Base-by-base conservation (phyloP, 1,140 invertebrate species). In the Episyrphus balteatus region DNA sequence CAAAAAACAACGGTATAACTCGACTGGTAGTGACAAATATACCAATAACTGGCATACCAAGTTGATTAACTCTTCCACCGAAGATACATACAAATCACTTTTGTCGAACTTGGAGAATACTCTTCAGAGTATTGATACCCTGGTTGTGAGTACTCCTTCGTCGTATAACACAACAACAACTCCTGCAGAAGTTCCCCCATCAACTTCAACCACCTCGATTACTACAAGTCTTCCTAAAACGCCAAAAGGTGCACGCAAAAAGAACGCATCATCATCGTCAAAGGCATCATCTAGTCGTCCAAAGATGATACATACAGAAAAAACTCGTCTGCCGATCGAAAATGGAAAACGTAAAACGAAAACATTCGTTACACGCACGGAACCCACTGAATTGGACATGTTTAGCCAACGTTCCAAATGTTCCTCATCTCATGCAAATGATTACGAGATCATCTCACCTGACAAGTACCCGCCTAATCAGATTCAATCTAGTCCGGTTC, bases 241-340 rank as follows among this genome's bases (percentile, higher is more conserved):
- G 3, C 36, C 15, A 37, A 15, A 26, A 8, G 21, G 3, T 3
- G 3, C 36, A 3, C 36, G 36, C 13, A 37, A 37, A 37, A 37
- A 37, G 15, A 37, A 13, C 6, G 15, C 36, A 5, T n/a, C 13
- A 37, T n/a, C 43, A 47, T 18, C 46, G 41, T 33, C 49, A 12
- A 39, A 53, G 17, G 50, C 51, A 46, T 21, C 49, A 49, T n/a
- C n/a, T n/a, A 48, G 43, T 42, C 66, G 81, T 36, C 82, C 81
- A 1, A 78, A 80, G 53, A 84, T 84, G 81, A 84, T 84, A 50
- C 82, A 83, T 52, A 84, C 81, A 0, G 79, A 81, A 58, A 81
- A 81, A 54, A 76, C 75, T 2, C 66, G 75, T 43, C 72, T 77
- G 3, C 65, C 76, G 2, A 70, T 75, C 2, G 70, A 59, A 14